Conservation (phyloP, 2,888 invertebrate genomes). For the Diarsia brunnea region DNA sequence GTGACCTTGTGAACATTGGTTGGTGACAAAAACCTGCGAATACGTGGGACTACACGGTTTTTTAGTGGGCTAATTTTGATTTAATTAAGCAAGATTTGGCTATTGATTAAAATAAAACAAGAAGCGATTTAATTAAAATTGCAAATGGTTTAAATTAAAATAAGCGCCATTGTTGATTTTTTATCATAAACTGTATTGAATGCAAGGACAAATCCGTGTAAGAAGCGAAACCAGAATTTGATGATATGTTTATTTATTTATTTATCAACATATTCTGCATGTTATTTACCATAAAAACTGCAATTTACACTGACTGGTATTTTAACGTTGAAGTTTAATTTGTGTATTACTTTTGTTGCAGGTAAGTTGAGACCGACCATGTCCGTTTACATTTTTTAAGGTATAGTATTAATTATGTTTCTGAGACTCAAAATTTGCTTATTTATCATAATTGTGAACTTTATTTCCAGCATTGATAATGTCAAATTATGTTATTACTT, state of each 20-base stretch:
- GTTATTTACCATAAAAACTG: neutral
- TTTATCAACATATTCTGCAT: too few relatives aligned
- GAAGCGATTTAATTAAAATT: constrained; percentile 1
- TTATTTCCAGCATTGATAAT: constrained; percentile 15
- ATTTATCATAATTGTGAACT: constrained; percentile 4
- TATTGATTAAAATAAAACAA: neutral
- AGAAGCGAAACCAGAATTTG: neutral
- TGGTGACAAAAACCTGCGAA: constrained; percentile 16
- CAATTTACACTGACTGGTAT: neutral
- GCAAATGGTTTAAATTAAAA: neutral
- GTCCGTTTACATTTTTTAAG: constrained; percentile 31
- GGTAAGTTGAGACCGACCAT: constrained; percentile 69
- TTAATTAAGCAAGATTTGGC: neutral
- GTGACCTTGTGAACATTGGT: constrained; percentile 45
- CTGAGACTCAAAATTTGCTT: neutral
- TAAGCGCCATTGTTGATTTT: neutral
- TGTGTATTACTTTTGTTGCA: constrained; percentile 76
- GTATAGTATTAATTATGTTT: constrained; percentile 42
- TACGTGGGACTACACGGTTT: neutral
- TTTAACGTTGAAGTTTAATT: constrained; percentile 69
- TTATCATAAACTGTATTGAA: neutral
- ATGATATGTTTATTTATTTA: too few relatives aligned
- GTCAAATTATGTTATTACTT: constrained; percentile 1
- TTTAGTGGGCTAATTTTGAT: constrained; percentile 11
- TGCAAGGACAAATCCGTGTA: neutral